A percentile compares a stretch with the other conserved stretches of the same genome.
Conservation (phyloP, 2,888 invertebrate species). For the Napeogenes sylphis region DNA sequence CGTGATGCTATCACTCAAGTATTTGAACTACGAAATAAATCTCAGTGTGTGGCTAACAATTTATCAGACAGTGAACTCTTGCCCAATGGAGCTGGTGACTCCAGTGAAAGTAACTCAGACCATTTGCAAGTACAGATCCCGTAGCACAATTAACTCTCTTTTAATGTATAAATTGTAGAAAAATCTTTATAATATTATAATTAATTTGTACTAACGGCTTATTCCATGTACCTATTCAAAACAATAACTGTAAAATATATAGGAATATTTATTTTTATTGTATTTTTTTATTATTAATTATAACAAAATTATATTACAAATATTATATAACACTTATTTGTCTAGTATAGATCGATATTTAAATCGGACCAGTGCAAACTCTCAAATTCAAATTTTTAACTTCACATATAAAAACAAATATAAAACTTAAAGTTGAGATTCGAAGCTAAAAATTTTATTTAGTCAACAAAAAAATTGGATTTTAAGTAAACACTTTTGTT, state of each 20-base stretch:
- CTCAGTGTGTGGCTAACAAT: slow-evolving; percentile 64
- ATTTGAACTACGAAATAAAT: slow-evolving; percentile 90
- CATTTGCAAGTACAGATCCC: slow-evolving; percentile 51
- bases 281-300: background rate
- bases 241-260: slow-evolving; percentile 29
- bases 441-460: no score
- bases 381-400: no score
- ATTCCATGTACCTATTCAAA: slow-evolving; percentile 30
- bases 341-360: no score
- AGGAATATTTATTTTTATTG: slow-evolving; percentile 24
- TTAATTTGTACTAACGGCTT: slow-evolving; percentile 30
- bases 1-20: slow-evolving; percentile 97
- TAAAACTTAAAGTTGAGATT: no score
- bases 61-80: slow-evolving; percentile 48
- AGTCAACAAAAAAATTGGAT: no score
- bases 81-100: slow-evolving; percentile 60
- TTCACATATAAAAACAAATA: no score
- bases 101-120: slow-evolving; percentile 58
- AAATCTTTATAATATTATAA: slow-evolving; percentile 17
- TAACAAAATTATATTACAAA: slow-evolving; percentile 1
- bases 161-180: slow-evolving; percentile 30
- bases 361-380: no score
- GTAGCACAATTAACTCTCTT: slow-evolving; percentile 46
- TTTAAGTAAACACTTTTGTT: no score
- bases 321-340: no score